These are phyloP conservation scores for Holothuria scabra DNA, from an alignment of 53 echinoderm and acorn worm species.

Conservation along the genomic window DNA sequence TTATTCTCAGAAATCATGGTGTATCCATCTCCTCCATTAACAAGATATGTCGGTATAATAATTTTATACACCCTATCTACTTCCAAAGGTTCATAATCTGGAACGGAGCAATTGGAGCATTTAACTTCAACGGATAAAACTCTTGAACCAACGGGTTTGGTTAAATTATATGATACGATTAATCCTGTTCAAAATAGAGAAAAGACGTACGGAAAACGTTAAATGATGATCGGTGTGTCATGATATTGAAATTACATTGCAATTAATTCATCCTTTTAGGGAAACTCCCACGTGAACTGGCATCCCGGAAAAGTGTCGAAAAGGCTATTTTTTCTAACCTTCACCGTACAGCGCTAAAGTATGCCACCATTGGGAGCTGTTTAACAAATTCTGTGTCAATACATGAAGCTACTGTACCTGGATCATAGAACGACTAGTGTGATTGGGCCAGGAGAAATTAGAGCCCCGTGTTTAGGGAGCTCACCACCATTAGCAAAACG, in stretches of 20 bases:
- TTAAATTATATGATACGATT: conserved; percentile 67
- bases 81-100: conserved; percentile 72
- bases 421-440: too few species aligned
- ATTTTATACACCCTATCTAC: conserved; percentile 67
- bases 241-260: too few species aligned
- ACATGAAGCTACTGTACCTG: too few species aligned
- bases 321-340: too few species aligned
- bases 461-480: too few species aligned
- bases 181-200: conserved; percentile 54
- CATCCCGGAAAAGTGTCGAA: not conserved
- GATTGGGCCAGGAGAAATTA: too few species aligned
- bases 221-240: too few species aligned
- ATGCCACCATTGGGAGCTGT: too few species aligned
- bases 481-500: too few species aligned
- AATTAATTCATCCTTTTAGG: not conserved
- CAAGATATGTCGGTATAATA: conserved; percentile 67
- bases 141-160: conserved; percentile 47
- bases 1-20: conserved; percentile 67
- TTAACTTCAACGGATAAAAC: conserved; percentile 64
- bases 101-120: conserved; percentile 83
- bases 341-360: too few species aligned
- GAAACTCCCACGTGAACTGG: not conserved
- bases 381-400: too few species aligned
- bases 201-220: too few species aligned
- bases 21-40: conserved; percentile 83